phyloP scores from a whole-genome alignment of 2,113 vertebrate genomes.

The Anthoscopus minutus region DNA sequence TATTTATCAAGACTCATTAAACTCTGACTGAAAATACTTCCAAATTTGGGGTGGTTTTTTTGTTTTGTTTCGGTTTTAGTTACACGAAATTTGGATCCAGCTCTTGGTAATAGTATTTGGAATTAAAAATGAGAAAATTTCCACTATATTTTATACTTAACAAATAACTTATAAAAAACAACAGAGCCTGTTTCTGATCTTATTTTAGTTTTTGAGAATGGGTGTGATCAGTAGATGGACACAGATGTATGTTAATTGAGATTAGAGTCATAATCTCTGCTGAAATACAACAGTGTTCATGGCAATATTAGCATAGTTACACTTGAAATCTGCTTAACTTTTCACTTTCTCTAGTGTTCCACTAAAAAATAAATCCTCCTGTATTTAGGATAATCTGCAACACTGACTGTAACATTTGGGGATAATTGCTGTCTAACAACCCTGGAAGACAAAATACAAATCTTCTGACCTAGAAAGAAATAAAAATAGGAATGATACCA shows the following conservation, averaged over 20 bases:
- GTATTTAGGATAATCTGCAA: slow-evolving; percentile 2
- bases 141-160: not conserved
- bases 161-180: not conserved
- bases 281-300: not conserved
- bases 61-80: not conserved
- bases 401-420: not conserved
- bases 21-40: not conserved
- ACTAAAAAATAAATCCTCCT: not conserved
- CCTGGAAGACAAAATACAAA: not conserved
- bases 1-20: not conserved
- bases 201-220: not conserved
- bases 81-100: not conserved
- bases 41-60: not conserved
- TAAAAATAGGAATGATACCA: not conserved
- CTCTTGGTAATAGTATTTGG: not conserved
- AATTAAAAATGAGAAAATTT: not conserved
- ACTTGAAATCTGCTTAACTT: not conserved
- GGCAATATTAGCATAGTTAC: not conserved
- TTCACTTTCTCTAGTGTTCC: not conserved
- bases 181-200: not conserved
- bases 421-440: not conserved
- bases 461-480: slow-evolving; percentile 11
- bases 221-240: not conserved
- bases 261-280: not conserved
- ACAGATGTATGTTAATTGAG: not conserved